These are phyloP conservation scores for Notamacropus eugenii DNA, from an alignment of 2,797 vertebrate genomes.

Conservation along the genomic window DNA sequence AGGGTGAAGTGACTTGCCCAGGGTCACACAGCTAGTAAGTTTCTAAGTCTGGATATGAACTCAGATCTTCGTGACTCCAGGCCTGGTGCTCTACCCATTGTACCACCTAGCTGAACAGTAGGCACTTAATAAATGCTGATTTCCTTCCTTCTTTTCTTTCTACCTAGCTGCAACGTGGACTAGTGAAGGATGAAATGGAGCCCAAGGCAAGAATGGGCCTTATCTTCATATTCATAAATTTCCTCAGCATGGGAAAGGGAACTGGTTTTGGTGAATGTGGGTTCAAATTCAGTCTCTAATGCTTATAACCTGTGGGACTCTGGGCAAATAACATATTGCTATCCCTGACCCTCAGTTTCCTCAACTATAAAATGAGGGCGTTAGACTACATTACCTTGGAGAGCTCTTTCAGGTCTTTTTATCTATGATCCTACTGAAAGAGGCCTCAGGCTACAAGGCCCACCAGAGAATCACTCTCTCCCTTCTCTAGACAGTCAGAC, in stretches of 20 bases:
- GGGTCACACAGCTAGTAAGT: neutral
- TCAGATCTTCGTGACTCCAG: neutral
- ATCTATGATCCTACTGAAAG: neutral
- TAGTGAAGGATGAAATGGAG: neutral
- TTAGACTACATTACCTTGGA: neutral
- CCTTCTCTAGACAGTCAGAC: neutral
- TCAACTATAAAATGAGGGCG: neutral
- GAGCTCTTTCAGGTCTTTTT: neutral
- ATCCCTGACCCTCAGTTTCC: neutral
- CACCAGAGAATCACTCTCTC: neutral
- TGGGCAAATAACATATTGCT: neutral
- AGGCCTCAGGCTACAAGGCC: neutral
- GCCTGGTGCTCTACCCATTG: conserved; percentile 21
- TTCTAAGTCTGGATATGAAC: neutral
- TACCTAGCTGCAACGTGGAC: conserved; percentile 6
- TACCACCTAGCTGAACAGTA: neutral
- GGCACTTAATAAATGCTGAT: neutral
- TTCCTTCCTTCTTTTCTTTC: neutral
- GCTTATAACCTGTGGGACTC: neutral
- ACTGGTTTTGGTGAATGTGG: neutral
- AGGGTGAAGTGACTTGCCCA: neutral
- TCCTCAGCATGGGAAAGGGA: neutral
- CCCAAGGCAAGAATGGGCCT: neutral
- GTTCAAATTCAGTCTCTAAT: neutral
- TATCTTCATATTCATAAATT: neutral